Base-by-base conservation (phyloP, 2,113 vertebrate genomes). In the Ginglymostoma cirratum region DNA sequence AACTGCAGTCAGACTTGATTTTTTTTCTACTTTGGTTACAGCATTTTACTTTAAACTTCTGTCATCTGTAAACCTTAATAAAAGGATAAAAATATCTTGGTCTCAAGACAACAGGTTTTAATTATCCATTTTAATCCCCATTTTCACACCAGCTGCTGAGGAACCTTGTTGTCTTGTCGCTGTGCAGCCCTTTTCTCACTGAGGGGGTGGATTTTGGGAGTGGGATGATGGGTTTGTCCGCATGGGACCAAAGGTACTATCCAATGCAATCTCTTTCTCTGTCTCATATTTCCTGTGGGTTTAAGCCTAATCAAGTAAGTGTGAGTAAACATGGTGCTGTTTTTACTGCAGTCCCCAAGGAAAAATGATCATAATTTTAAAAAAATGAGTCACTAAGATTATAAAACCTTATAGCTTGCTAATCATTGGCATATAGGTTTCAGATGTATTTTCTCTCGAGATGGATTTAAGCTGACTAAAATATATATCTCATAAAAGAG, bases 271-370 rank as follows among this genome's bases (percentile, higher is more conserved):
- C 69, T 95, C 61, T 38, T 52, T 34, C 48, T 61, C 55, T 38
- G 19, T 65, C 14, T 45, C 23, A 27, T 30, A 12, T 72, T 76
- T 95, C 67, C 94, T 72, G 69, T 52, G 94, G 14, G 69, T 76
- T 94, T 72, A 15, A n/a, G 42, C 30, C 69, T 72, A 72, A 95
- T 72, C 67, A 95, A 76, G 67, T 42, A 70, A 48, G 42, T 67
- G 69, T 95, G 94, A 72, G 69, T 72, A 95, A 95, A 95, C 94
- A 95, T 52, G 38, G 27, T 95, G 45, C 69, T 95, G 94, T 95
- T 95, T 72, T 95, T 67, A 52, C 45, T 72, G 42, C 67, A 95
- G 14, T 70, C 38, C 67, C 94, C 30, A 34, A 45, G 94, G 94
- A 72, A 95, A 72, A 95, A 95, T 95, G 69, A 72, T 76, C 45